phyloP scores from a whole-genome alignment of 64 coral and sea anemone genomes.

The Platygyra sinensis region DNA sequence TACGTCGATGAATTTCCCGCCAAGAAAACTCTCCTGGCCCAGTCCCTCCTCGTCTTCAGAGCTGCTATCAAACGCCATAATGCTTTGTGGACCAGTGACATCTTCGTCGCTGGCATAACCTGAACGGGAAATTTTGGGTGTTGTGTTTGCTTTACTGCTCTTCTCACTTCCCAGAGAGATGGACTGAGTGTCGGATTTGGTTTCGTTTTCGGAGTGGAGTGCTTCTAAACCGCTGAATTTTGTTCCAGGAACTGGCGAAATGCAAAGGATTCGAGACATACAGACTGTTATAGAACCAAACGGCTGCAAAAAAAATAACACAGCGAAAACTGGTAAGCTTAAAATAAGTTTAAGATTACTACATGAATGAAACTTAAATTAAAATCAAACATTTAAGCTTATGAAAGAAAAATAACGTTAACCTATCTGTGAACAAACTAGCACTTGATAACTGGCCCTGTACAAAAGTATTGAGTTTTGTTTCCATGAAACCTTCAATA shows the following conservation, averaged over 20 bases:
- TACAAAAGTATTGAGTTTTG: too few species aligned
- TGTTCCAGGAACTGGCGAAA: constrained; percentile 82
- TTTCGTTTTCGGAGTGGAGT: constrained; percentile 57
- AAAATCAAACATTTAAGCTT: too few species aligned
- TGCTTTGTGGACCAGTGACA: constrained; percentile 69
- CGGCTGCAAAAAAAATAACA: constrained; percentile 57
- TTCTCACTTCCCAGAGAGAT: constrained; percentile 56
- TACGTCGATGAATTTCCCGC: constrained; percentile 64
- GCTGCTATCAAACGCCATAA: constrained; percentile 98
- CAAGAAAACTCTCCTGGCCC: constrained; percentile 69
- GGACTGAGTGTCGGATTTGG: constrained; percentile 62
- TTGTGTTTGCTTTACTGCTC: constrained; percentile 41
- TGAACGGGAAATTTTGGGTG: constrained; percentile 35
- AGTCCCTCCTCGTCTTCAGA: constrained; percentile 97
- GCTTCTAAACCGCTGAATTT: constrained; percentile 75
- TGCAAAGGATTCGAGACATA: constrained; percentile 90
- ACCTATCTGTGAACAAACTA: too few species aligned
- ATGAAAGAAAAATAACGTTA: too few species aligned
- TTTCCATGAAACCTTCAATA: too few species aligned
- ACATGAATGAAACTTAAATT: too few species aligned
- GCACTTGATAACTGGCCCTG: too few species aligned
- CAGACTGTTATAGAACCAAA: constrained; percentile 82
- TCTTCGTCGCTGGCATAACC: constrained; percentile 85
- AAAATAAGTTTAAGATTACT: background rate
- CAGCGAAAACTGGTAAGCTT: background rate